Conservation (phyloP, 2,113 vertebrate species). For the Corvus cornix region DNA sequence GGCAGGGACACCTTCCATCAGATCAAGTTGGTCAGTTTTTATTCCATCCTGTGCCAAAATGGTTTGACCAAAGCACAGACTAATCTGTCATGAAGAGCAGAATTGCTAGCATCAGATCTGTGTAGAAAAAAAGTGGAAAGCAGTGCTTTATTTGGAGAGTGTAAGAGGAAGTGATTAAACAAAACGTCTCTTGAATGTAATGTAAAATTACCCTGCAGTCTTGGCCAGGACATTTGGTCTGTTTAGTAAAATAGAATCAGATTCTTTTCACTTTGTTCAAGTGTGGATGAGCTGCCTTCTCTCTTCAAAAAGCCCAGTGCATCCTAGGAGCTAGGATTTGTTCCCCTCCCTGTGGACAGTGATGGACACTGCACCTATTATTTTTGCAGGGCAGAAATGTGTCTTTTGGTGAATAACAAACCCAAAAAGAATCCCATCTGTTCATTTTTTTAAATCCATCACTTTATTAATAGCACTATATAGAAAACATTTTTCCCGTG, state of each 20-base stretch:
- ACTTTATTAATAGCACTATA: background rate
- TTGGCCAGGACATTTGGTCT: background rate
- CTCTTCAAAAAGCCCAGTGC: background rate
- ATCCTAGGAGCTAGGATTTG: background rate
- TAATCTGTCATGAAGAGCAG: background rate
- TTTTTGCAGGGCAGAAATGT: background rate
- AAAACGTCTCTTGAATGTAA: background rate
- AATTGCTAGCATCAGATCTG: background rate
- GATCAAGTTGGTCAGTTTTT: background rate
- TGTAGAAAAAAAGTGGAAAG: background rate
- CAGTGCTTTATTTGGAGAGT: background rate
- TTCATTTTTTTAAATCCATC: background rate
- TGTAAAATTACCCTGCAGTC: background rate
- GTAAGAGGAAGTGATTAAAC: background rate
- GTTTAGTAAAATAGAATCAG: background rate
- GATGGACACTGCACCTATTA: background rate
- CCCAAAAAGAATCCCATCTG: background rate
- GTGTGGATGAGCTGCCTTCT: accelerated
- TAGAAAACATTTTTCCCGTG: background rate
- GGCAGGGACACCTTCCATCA: background rate
- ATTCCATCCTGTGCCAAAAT: background rate
- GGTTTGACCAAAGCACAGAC: background rate
- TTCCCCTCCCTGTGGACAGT: constrained; percentile 25
- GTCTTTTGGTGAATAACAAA: background rate
- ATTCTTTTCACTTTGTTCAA: background rate